Evolutionary conservation across 2,888 invertebrate genomes (phyloP).

Genomic region (Nephrotoma guestfalica): DNA sequence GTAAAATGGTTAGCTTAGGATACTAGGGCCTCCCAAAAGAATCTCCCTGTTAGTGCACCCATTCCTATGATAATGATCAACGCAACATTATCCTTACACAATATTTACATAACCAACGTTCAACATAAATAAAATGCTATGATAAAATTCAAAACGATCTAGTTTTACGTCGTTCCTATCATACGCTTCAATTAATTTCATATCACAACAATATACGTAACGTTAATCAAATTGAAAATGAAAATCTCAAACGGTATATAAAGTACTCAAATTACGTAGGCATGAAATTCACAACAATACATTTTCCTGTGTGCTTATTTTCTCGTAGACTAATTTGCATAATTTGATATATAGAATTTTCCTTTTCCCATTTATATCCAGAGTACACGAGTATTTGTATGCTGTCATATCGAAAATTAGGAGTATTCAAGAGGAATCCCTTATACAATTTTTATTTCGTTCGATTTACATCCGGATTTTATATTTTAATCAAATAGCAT

Average conservation of each 20-base stretch:
- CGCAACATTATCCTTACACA: neutral
- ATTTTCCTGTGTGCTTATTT: neutral
- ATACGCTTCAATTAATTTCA: neutral
- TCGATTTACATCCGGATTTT: neutral
- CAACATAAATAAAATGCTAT: neutral
- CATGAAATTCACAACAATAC: neutral
- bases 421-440: neutral
- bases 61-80: no score
- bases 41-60: no score
- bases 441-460: neutral
- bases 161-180: neutral
- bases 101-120: neutral
- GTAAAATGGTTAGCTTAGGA: no score
- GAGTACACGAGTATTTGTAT: neutral
- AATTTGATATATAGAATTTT: neutral
- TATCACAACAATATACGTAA: neutral
- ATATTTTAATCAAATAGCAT: neutral
- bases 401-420: neutral
- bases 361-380: neutral
- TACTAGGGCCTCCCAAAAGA: no score
- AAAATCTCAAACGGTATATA: neutral
- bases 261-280: neutral
- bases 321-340: neutral
- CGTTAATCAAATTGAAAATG: neutral
- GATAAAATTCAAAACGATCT: neutral